Evolutionary conservation across 2,888 invertebrate genomes (phyloP).

Genomic region (Rhagium mordax): DNA sequence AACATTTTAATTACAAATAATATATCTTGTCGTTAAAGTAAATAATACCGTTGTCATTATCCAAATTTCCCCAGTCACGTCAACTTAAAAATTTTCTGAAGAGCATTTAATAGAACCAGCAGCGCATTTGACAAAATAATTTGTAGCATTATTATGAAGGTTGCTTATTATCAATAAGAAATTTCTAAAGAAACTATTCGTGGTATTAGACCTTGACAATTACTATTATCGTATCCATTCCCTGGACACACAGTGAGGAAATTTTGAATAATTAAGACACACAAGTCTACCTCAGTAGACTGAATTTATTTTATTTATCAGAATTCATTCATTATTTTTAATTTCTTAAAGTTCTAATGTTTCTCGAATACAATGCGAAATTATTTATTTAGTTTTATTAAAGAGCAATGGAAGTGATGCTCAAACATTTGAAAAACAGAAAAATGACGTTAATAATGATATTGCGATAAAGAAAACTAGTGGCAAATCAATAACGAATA

Average conservation of each 20-base stretch:
- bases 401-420: no score
- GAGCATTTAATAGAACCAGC: constrained; percentile 27
- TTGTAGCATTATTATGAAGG: constrained; percentile 26
- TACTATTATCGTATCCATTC: not conserved
- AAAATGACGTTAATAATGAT: no score
- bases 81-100: not conserved
- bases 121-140: constrained; percentile 38
- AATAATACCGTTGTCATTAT: not conserved
- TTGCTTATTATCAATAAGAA: constrained; percentile 15
- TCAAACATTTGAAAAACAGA: no score
- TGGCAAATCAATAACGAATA: no score
- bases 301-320: no score
- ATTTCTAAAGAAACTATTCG: constrained; percentile 18
- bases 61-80: not conserved
- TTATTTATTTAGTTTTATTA: no score
- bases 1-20: no score
- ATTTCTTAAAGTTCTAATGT: no score
- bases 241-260: not conserved
- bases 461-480: no score
- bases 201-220: constrained; percentile 31
- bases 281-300: no score
- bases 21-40: not conserved
- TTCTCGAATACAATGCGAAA: no score
- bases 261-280: not conserved
- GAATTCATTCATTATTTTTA: no score